Evolutionary conservation across 2,888 invertebrate genomes (phyloP).

Genomic region (Drosophila buzzatii): DNA sequence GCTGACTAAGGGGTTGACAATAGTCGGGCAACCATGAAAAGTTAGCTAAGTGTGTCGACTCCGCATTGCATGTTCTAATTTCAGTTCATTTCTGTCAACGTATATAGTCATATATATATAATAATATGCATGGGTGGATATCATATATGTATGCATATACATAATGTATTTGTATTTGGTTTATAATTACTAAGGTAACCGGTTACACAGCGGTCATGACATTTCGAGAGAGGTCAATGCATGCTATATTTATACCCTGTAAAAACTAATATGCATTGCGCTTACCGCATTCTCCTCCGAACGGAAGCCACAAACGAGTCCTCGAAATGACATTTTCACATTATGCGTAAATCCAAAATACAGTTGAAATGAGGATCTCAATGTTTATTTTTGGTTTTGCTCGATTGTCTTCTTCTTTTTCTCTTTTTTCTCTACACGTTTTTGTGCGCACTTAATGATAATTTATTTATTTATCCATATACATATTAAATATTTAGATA

Average conservation of each 20-base stretch:
- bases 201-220: slow-evolving; percentile 32
- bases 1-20: slow-evolving; percentile 20
- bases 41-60: slow-evolving; percentile 29
- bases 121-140: slow-evolving; percentile 6
- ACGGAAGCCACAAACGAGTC: slow-evolving; percentile 88
- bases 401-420: slow-evolving; percentile 23
- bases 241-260: slow-evolving; percentile 1
- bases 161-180: slow-evolving; percentile 1
- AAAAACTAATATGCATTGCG: slow-evolving; percentile 5
- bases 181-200: slow-evolving; percentile 25
- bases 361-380: not conserved
- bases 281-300: slow-evolving; percentile 88
- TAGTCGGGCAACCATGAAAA: slow-evolving; percentile 22
- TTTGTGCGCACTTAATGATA: slow-evolving; percentile 43
- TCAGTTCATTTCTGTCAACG: not conserved
- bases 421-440: slow-evolving; percentile 20
- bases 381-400: not conserved
- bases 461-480: slow-evolving; percentile 47
- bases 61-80: slow-evolving; percentile 18
- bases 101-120: slow-evolving; percentile 1
- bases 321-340: slow-evolving; percentile 84
- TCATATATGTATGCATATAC: not conserved
- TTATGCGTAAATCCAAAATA: slow-evolving; percentile 15
- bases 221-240: slow-evolving; percentile 35
- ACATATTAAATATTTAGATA: slow-evolving; percentile 38